Evolutionary conservation across 2,888 invertebrate species (phyloP), one percentile per base, ranked within the genome.

Genomic region (Clitarchus hookeri): DNA sequence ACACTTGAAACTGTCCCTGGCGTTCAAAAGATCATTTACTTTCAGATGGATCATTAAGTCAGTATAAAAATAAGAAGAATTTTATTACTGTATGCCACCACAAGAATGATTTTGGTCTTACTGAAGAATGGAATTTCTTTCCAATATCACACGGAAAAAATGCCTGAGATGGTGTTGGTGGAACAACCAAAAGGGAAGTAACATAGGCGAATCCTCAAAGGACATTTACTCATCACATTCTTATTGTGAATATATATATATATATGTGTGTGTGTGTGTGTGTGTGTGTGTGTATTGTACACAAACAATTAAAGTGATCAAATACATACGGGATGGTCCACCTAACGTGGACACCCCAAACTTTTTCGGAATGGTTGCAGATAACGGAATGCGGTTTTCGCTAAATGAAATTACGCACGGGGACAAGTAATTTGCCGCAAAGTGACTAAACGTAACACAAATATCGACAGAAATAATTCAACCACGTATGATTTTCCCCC

Each of bases 151-250:
- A 36, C 16, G 26, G 27, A 6, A 82, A 82, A 27, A 82, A 36
- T 82, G 82, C 27, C 27, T 82, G 82, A 36, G 82, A 82, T 27
- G 82, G 36, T 82, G 36, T 82, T 12, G 36, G 82, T 6, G 82
- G 82, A 82, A 27, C 82, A 82, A 82, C 82, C 11, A 82, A 82
- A 44, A 27, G 82, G 44, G 19, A 82, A 27, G 82, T 82, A 19
- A 82, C 44, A 82, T 12, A 82, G 44, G 27, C 82, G 8, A 82
- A 27, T 82, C 82, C 26, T 27, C 82, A 82, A 27, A 82, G 82
- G 19, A 82, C 27, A 36, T n/a, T 82, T 25, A 82, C 12, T 9
- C 2, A 19, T 82, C 82, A 82, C 44, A 82, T 36, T 82, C 82
- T 36, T 13, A 48, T 8, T 8, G 1, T 48, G 48, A 48, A 48